Evolutionary conservation across 2,113 vertebrate species (phyloP).

Genomic region (Poicephalus meyeri): DNA sequence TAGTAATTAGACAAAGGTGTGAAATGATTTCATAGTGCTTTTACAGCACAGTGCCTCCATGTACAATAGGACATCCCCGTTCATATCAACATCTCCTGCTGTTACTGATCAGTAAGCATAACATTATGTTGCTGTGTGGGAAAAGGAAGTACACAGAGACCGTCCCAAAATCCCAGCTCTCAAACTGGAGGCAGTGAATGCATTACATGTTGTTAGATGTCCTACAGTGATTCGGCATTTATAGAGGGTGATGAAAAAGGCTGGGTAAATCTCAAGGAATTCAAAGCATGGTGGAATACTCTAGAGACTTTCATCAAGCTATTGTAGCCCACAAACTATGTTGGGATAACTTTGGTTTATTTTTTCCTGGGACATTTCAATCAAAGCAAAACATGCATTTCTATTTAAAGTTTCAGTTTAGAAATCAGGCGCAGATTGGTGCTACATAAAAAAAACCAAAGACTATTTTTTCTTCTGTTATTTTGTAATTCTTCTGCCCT

Average conservation of each 20-base stretch:
- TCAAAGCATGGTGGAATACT: background rate
- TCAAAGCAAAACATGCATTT: constrained; percentile 5
- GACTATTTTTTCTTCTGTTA: background rate
- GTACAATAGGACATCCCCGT: background rate
- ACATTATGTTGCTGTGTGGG: background rate
- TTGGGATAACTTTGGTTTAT: constrained; percentile 21
- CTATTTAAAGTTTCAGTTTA: constrained; percentile 37
- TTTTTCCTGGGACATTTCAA: constrained; percentile 39
- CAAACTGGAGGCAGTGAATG: background rate
- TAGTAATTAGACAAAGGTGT: background rate
- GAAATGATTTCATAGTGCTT: background rate
- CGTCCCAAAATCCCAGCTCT: background rate
- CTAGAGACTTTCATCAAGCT: background rate
- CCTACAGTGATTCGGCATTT: constrained; percentile 40
- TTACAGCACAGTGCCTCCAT: background rate
- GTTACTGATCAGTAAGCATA: background rate
- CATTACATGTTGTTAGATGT: background rate
- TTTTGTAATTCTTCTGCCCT: background rate
- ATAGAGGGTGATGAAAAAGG: background rate
- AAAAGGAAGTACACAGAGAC: background rate
- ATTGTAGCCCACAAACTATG: constrained; percentile 13
- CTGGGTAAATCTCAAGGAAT: constrained; percentile 7
- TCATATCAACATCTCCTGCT: background rate
- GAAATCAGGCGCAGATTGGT: constrained; percentile 14
- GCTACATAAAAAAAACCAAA: constrained; percentile 13